Evolutionary conservation across 2,888 invertebrate genomes (phyloP).

Genomic region (Pteria penguin): DNA sequence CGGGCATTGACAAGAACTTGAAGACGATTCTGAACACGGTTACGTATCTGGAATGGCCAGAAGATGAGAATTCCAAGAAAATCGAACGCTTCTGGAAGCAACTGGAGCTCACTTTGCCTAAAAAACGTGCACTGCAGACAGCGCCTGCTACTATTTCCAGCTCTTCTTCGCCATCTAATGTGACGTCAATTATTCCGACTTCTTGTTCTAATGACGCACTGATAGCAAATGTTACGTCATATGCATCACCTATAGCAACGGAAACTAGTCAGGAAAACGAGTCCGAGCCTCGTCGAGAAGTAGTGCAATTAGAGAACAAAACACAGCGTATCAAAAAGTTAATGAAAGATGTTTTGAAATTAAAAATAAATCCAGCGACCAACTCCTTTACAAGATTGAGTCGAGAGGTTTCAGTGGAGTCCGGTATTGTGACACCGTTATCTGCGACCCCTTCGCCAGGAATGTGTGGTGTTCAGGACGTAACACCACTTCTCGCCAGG

Average conservation of each 20-base stretch:
- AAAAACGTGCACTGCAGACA: slow-evolving; percentile 43
- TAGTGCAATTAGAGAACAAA: not conserved
- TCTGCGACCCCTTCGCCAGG: slow-evolving; percentile 18
- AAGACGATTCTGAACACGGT: slow-evolving; percentile 62
- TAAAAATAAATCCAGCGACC: slow-evolving; percentile 22
- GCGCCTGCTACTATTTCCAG: slow-evolving; percentile 5
- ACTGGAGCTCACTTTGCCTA: slow-evolving; percentile 60
- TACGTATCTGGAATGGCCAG: slow-evolving; percentile 67
- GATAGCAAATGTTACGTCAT: slow-evolving; percentile 1
- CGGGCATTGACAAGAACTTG: slow-evolving; percentile 58
- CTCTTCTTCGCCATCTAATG: not conserved
- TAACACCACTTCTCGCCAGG: slow-evolving; percentile 12
- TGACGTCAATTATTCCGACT: not conserved
- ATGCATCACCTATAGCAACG: not conserved
- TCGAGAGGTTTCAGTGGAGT: slow-evolving; percentile 25
- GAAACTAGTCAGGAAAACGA: not conserved
- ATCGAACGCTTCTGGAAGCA: slow-evolving; percentile 63
- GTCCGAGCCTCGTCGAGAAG: not conserved
- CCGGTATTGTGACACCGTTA: slow-evolving; percentile 6
- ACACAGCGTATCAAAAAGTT: slow-evolving; percentile 8
- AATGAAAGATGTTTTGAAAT: slow-evolving; percentile 34
- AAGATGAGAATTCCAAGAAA: slow-evolving; percentile 48
- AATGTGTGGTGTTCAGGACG: slow-evolving; percentile 17
- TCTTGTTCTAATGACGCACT: not conserved
- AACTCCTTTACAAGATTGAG: slow-evolving; percentile 6